phyloP scores from a whole-genome alignment of 2,888 invertebrate genomes.

The Eupithecia exiguata region DNA sequence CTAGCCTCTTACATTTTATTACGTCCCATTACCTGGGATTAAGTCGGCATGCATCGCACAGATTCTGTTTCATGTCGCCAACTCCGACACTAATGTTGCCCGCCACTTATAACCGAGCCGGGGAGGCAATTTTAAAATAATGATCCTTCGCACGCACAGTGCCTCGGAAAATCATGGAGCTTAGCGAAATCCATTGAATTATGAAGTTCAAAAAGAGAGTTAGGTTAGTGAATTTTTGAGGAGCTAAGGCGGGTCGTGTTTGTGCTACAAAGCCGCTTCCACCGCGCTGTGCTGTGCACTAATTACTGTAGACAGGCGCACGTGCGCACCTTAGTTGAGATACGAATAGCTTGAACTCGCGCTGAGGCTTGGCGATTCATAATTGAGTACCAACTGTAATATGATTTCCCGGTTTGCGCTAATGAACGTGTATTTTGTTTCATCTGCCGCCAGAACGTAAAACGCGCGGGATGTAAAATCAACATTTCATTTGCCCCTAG shows the following conservation, averaged over 20 bases:
- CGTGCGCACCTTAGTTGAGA: slow-evolving; percentile 39
- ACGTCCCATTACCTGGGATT: slow-evolving; percentile 78
- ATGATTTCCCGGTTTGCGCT: slow-evolving; percentile 75
- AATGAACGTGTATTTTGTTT: slow-evolving; percentile 82
- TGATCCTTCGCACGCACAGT: slow-evolving; percentile 48
- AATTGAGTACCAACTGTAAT: slow-evolving; percentile 76
- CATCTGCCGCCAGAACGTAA: slow-evolving; percentile 71
- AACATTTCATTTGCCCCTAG: slow-evolving; percentile 71
- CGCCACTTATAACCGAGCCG: slow-evolving; percentile 56
- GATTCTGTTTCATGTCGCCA: slow-evolving; percentile 70
- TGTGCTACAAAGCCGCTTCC: slow-evolving; percentile 35
- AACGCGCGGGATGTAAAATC: slow-evolving; percentile 71
- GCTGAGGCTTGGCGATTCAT: slow-evolving; percentile 65
- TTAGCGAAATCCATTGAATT: slow-evolving; percentile 57
- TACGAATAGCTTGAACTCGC: slow-evolving; percentile 54
- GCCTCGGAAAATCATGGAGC: slow-evolving; percentile 54
- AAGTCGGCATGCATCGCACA: slow-evolving; percentile 73
- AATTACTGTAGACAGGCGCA: slow-evolving; percentile 51
- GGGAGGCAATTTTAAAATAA: slow-evolving; percentile 62
- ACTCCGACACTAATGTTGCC: slow-evolving; percentile 60
- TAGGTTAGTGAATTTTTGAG: neutral
- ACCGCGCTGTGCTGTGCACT: slow-evolving; percentile 41
- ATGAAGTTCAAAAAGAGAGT: slow-evolving; percentile 43
- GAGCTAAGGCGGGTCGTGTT: neutral
- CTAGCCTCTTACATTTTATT: slow-evolving; percentile 81